Evolutionary conservation across 2,113 vertebrate genomes (phyloP).

Genomic region (Amblyopsis rosae): DNA sequence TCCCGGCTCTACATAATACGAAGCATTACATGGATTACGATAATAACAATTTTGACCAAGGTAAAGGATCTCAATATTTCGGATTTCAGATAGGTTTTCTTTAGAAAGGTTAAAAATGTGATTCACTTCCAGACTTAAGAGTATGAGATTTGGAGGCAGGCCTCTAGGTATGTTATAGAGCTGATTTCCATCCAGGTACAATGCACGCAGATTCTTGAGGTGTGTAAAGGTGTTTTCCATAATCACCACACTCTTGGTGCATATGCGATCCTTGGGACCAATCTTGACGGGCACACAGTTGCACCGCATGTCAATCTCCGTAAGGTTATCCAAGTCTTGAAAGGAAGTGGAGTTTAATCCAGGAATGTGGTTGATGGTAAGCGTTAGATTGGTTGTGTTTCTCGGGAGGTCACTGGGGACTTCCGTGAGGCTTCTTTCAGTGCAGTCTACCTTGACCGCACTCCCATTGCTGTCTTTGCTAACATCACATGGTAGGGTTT

Average conservation of each 20-base stretch:
- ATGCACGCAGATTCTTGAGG: slow-evolving; percentile 77
- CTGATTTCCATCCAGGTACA: slow-evolving; percentile 93
- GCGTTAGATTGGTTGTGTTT: slow-evolving; percentile 88
- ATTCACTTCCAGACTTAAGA: slow-evolving; percentile 93
- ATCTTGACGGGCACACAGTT: slow-evolving; percentile 88
- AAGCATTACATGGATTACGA: slow-evolving; percentile 89
- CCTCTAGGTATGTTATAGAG: slow-evolving; percentile 82
- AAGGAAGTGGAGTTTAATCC: slow-evolving; percentile 80
- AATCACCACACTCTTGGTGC: slow-evolving; percentile 66
- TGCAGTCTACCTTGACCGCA: slow-evolving; percentile 86
- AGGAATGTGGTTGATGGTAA: slow-evolving; percentile 90
- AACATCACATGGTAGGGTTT: slow-evolving; percentile 90
- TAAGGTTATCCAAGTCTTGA: slow-evolving; percentile 75
- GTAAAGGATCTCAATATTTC: slow-evolving; percentile 81
- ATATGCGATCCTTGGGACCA: slow-evolving; percentile 84
- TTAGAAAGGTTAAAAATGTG: slow-evolving; percentile 79
- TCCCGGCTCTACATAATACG: slow-evolving; percentile 80
- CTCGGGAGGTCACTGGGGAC: slow-evolving; percentile 83
- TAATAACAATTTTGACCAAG: slow-evolving; percentile 95
- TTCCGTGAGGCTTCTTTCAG: slow-evolving; percentile 73
- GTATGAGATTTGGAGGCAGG: slow-evolving; percentile 79
- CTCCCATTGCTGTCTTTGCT: slow-evolving; percentile 33
- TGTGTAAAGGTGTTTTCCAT: slow-evolving; percentile 76
- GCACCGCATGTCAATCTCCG: slow-evolving; percentile 91
- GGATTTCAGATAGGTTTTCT: slow-evolving; percentile 80